phyloP scores from a whole-genome alignment of 2,888 invertebrate species.

The Amiota minor region DNA sequence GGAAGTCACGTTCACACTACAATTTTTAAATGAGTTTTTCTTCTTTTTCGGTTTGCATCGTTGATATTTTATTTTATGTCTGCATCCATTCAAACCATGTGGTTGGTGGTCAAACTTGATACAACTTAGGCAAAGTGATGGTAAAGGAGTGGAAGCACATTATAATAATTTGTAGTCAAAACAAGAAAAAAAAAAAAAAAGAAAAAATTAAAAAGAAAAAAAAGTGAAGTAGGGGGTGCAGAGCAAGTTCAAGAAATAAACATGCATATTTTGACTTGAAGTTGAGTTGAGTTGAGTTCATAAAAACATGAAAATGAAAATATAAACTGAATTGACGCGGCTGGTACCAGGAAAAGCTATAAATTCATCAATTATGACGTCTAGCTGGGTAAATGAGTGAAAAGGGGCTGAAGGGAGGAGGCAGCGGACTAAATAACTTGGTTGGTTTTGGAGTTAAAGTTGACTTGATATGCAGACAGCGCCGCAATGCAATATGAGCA shows the following conservation, averaged over 20 bases:
- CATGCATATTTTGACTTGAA: neutral
- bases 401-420: conserved; percentile 22
- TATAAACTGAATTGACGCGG: conserved; percentile 16
- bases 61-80: conserved; percentile 14
- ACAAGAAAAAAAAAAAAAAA: conserved; percentile 12
- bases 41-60: conserved; percentile 55
- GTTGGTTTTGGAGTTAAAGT: conserved; percentile 21
- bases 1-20: conserved; percentile 63
- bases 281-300: conserved; percentile 15
- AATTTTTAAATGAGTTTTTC: conserved; percentile 61
- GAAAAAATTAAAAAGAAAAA: neutral
- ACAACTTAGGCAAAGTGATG: too few species aligned
- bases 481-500: neutral
- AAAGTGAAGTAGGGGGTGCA: neutral
- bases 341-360: conserved; percentile 58
- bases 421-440: too few species aligned
- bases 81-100: neutral
- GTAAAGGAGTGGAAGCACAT: neutral
- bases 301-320: conserved; percentile 5
- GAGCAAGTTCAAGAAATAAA: neutral
- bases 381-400: conserved; percentile 45
- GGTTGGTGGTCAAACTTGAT: neutral
- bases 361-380: conserved; percentile 66
- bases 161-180: conserved; percentile 26
- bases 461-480: conserved; percentile 23